A percentile compares a stretch with the other conserved stretches of the same genome.
Evolutionary conservation across 2,113 vertebrate species (phyloP).

Genomic region (Himantopus leucocephalus): DNA sequence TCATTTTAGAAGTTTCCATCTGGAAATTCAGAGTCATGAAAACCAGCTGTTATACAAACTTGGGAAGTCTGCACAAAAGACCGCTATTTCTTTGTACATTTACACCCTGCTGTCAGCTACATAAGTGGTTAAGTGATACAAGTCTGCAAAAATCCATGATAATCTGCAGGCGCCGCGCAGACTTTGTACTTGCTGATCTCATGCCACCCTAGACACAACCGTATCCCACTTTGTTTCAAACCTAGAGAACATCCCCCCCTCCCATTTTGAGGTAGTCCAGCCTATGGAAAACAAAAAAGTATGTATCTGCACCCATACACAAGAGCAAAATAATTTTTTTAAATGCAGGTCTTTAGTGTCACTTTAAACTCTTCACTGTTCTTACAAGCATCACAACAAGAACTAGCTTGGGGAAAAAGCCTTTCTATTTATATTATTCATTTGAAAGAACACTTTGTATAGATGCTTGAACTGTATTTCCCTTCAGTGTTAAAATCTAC

Average conservation of each 20-base stretch:
- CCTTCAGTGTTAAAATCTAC: not conserved
- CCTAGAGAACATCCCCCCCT: not conserved
- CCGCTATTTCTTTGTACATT: not conserved
- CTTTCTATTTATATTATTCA: not conserved
- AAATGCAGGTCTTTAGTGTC: not conserved
- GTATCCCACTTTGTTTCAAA: not conserved
- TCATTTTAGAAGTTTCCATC: not conserved
- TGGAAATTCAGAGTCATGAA: not conserved
- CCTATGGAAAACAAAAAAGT: not conserved
- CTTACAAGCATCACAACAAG: not conserved
- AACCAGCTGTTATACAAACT: not conserved
- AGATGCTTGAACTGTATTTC: not conserved
- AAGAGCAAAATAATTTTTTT: not conserved
- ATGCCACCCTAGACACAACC: not conserved
- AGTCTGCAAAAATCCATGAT: not conserved
- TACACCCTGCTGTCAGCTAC: not conserved
- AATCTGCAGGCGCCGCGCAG: rapidly evolving
- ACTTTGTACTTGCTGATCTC: not conserved
- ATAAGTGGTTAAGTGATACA: not conserved
- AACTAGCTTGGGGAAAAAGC: not conserved
- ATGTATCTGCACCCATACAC: not conserved
- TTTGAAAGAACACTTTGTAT: not conserved
- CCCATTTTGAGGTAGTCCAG: not conserved
- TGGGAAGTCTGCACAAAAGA: not conserved
- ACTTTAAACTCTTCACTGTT: not conserved